phyloP scores from a whole-genome alignment of 2,113 vertebrate genomes.

The Azemiops feae region DNA sequence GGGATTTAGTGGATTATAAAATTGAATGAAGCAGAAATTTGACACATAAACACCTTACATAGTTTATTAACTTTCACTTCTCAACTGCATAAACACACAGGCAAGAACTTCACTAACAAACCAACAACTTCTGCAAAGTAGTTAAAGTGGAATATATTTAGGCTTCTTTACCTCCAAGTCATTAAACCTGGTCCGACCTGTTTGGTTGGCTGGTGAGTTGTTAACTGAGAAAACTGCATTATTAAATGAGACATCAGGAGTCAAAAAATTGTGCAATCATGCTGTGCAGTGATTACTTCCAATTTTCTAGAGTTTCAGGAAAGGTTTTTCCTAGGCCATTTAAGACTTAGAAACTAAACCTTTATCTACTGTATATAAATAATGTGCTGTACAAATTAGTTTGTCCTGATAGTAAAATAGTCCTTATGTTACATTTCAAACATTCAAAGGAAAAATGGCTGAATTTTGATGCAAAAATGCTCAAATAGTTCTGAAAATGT shows the following conservation, averaged over 20 bases:
- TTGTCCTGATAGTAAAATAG: neutral
- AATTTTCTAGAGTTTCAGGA: neutral
- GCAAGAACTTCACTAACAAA: neutral
- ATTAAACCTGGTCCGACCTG: neutral
- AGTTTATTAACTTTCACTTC: neutral
- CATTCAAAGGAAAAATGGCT: neutral
- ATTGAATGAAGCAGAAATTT: neutral
- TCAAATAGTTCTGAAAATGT: too few relatives aligned
- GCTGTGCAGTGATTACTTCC: neutral
- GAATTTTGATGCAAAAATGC: too few relatives aligned
- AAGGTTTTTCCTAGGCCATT: neutral
- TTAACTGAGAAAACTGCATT: neutral
- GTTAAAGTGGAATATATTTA: neutral
- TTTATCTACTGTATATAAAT: neutral
- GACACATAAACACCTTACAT: neutral
- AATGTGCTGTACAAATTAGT: neutral
- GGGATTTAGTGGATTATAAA: slow-evolving; percentile 25
- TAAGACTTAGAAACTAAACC: neutral
- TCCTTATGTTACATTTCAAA: neutral
- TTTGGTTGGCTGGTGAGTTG: neutral
- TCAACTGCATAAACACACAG: neutral
- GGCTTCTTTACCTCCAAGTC: neutral
- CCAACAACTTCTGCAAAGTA: neutral
- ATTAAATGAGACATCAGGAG: neutral
- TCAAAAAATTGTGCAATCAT: neutral